These are phyloP conservation scores for Meganola albula DNA, from an alignment of 2,888 invertebrate species.

Conservation along the genomic window DNA sequence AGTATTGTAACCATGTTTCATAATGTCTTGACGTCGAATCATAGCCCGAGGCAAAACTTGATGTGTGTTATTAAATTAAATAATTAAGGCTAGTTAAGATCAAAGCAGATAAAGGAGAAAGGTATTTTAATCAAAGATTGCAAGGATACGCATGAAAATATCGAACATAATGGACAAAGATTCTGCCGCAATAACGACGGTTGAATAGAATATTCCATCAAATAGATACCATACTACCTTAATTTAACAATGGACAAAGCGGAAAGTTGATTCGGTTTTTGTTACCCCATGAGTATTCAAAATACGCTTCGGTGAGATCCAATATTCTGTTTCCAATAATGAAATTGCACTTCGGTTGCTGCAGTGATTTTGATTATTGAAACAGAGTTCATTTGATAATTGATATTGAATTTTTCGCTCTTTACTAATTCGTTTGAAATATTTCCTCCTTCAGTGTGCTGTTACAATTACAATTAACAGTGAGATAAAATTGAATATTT, in stretches of 20 bases:
- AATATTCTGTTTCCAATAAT: conserved; percentile 63
- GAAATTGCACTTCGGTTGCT: conserved; percentile 66
- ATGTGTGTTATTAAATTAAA: no score
- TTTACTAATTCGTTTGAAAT: conserved; percentile 20
- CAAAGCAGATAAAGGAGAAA: no score
- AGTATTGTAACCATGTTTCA: conserved; percentile 22
- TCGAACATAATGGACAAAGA: no score
- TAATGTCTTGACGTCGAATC: conserved; percentile 13
- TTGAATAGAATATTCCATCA: conserved; percentile 14
- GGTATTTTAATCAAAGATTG: no score
- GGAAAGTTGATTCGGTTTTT: conserved; percentile 55
- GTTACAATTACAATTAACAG: no score
- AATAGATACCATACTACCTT: conserved; percentile 9
- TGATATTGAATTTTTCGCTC: conserved; percentile 33
- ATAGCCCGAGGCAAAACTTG: conserved; percentile 14
- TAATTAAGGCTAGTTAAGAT: no score
- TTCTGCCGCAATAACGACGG: no score
- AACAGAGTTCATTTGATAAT: conserved; percentile 50
- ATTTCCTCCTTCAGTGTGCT: no score
- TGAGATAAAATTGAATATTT: no score
- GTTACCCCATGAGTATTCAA: conserved; percentile 50
- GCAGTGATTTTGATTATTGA: conserved; percentile 67
- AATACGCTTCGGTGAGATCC: conserved; percentile 56
- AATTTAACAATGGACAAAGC: conserved; percentile 24
- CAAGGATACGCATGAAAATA: no score